Evolutionary conservation across 2,797 vertebrate genomes (phyloP).

Genomic region (Clamator glandarius): DNA sequence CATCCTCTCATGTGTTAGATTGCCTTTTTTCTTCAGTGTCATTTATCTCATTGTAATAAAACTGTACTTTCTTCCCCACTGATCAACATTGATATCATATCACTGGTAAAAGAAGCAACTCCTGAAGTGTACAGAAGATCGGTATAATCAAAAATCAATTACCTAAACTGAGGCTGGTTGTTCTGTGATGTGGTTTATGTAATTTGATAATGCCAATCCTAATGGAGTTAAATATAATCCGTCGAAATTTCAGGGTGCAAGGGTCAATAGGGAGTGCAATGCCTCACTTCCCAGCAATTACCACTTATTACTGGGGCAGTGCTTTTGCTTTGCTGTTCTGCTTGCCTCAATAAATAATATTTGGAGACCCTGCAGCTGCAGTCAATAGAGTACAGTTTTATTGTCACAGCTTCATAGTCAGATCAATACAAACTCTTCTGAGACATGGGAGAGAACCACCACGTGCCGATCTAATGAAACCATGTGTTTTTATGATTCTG

Average conservation of each 20-base stretch:
- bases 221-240: constrained; percentile 94
- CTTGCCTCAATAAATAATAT: constrained; percentile 93
- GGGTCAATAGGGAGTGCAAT: constrained; percentile 86
- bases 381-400: constrained; percentile 92
- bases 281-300: constrained; percentile 94
- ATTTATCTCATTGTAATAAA: neutral
- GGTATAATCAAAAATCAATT: constrained; percentile 96
- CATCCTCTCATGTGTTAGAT: neutral
- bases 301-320: constrained; percentile 91
- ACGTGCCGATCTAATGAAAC: constrained; percentile 46
- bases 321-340: constrained; percentile 82
- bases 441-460: constrained; percentile 55
- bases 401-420: constrained; percentile 84
- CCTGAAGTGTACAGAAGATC: constrained; percentile 82
- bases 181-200: constrained; percentile 83
- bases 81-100: constrained; percentile 43
- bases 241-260: constrained; percentile 88
- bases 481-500: constrained; percentile 67
- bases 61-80: neutral
- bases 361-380: constrained; percentile 87
- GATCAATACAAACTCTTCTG: constrained; percentile 88
- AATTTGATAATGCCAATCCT: constrained; percentile 97
- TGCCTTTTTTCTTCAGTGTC: neutral
- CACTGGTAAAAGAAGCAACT: constrained; percentile 49
- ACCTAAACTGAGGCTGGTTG: constrained; percentile 72